Evolutionary conservation across 2,888 invertebrate genomes (phyloP), one percentile per base, ranked within the genome.

Genomic region (Biston stratarius): DNA sequence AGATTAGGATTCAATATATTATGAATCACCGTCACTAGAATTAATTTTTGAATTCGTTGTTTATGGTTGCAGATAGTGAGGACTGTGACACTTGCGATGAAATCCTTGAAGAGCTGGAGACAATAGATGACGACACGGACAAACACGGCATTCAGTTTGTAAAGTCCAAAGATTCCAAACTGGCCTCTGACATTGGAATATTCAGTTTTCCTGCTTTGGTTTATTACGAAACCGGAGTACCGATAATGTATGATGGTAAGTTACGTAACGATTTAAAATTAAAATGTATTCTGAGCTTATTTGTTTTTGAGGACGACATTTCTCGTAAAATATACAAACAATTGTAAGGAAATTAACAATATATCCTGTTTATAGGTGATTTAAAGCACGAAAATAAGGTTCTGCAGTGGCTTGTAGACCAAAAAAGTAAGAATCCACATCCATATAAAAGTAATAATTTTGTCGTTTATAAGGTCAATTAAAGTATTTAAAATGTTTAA

Each of bases 231-330:
- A 98, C 98, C 68, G 98, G 98, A 74, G 97, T 98, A 77, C 98
- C 98, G 79, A 98, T 98, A 84, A 97, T 98, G 97, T 98, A 97
- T 91, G 97, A 98, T 94, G 98, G 98, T 98, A 95, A 97, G 97
- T 88, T 45, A 15, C 47, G 12, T 53, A 6, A 45, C 33, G 10
- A 40, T 61, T 33, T 61, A 0, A 42, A 36, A 40, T 40, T 45
- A 10, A 6, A 61, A 36, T 45, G 1, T 38, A 24, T 36, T 55
- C 5, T 14, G 45, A 60, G 40, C 40, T 63, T 63, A 34, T 58
- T n/a, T 48, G 0, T 47, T 12, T 55, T 49, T n/a, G 56, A 56
- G 24, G 9, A 40, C 42, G 45, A 3, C 24, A 7, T 14, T 67
- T 51, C 15, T 64, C 24, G 14, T 10, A 34, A 64, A 57, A 55